Conservation (phyloP, 2,797 vertebrate genomes). For the Semotilus atromaculatus region DNA sequence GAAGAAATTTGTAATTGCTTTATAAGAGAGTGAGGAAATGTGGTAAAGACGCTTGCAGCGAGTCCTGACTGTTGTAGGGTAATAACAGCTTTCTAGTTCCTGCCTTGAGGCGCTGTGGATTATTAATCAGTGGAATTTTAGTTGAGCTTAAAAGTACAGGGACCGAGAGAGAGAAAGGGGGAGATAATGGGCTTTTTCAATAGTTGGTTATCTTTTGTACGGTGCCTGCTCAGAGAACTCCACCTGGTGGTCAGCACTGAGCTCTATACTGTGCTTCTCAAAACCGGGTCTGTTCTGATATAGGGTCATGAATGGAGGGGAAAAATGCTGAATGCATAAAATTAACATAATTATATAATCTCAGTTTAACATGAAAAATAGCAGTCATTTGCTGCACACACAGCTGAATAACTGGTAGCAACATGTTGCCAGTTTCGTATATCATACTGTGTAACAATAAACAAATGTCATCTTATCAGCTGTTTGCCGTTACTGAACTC, state of each 20-base stretch:
- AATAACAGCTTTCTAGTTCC: conserved; percentile 42
- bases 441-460: neutral
- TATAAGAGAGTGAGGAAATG: conserved; percentile 27
- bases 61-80: conserved; percentile 3
- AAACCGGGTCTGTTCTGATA: neutral
- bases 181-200: conserved; percentile 25
- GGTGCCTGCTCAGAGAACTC: conserved; percentile 54
- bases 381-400: neutral
- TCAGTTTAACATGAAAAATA: neutral
- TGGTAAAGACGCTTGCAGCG: conserved; percentile 7
- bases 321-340: neutral
- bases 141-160: conserved; percentile 18
- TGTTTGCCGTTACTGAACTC: neutral
- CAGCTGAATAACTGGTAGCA: neutral
- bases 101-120: conserved; percentile 31
- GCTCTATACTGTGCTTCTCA: conserved; percentile 21
- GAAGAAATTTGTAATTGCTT: conserved; percentile 35
- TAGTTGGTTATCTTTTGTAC: conserved; percentile 57
- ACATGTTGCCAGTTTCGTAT: neutral
- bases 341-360: neutral
- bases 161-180: conserved; percentile 23
- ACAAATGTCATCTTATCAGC: neutral
- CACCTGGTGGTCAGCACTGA: conserved; percentile 54
- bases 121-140: conserved; percentile 52
- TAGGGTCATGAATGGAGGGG: neutral